Evolutionary conservation across 1,140 invertebrate species (phyloP).

Genomic region (Caenorhabditis latens): DNA sequence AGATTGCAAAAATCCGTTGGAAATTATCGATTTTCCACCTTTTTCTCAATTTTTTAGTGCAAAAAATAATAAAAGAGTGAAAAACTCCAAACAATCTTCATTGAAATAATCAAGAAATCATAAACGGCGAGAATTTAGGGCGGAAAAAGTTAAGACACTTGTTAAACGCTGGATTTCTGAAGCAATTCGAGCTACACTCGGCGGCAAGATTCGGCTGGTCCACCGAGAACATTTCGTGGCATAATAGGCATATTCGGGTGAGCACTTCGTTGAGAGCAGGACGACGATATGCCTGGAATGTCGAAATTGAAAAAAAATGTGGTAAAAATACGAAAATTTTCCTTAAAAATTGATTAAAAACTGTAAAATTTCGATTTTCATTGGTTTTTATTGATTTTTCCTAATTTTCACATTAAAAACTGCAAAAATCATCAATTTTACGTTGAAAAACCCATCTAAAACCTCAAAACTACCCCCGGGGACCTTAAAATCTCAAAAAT

Average conservation of each 20-base stretch:
- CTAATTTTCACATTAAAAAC: too few species aligned
- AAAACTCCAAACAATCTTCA: slow-evolving; percentile 10
- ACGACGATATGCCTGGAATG: slow-evolving; percentile 19
- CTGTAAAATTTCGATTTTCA: too few species aligned
- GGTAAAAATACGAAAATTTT: not conserved
- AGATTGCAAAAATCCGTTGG: not conserved
- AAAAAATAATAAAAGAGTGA: not conserved
- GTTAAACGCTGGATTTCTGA: slow-evolving; percentile 28
- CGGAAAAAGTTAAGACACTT: slow-evolving; percentile 36
- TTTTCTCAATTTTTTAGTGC: not conserved
- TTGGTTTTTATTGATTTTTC: too few species aligned
- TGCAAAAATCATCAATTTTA: too few species aligned
- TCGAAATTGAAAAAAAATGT: not conserved
- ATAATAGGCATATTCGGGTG: slow-evolving; percentile 14
- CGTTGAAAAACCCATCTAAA: too few species aligned
- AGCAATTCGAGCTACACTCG: slow-evolving; percentile 48
- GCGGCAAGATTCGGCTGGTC: slow-evolving; percentile 41
- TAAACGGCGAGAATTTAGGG: slow-evolving; percentile 11
- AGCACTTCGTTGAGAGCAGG: slow-evolving; percentile 35
- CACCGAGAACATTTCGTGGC: slow-evolving; percentile 41
- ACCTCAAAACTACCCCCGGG: too few species aligned
- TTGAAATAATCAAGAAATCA: not conserved
- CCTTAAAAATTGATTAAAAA: too few species aligned
- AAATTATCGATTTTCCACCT: too few species aligned
- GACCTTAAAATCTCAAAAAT: too few species aligned